Percentiles rank a stretch among this genome's conserved stretches.
Evolutionary conservation across 2,113 vertebrate genomes (phyloP).

Genomic region (Gymnorhina tibicen): DNA sequence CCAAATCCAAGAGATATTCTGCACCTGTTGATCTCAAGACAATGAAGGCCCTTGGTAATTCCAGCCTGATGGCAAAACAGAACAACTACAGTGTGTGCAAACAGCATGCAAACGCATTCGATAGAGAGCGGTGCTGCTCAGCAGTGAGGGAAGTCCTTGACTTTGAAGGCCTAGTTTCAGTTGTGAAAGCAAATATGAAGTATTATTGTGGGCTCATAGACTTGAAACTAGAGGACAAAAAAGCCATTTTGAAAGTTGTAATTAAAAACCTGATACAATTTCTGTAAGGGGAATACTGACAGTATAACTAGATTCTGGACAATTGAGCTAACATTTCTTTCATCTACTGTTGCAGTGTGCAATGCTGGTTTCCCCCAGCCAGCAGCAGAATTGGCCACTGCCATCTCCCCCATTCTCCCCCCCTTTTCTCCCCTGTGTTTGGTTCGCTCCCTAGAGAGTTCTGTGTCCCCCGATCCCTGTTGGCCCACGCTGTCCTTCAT

Average conservation of each 20-base stretch:
- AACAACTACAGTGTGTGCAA: neutral
- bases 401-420: too few relatives aligned
- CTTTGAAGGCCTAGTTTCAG: neutral
- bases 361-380: too few relatives aligned
- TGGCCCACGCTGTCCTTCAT: too few relatives aligned
- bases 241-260: neutral
- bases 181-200: neutral
- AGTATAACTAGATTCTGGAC: neutral
- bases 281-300: neutral
- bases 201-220: neutral
- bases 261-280: neutral
- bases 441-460: too few relatives aligned
- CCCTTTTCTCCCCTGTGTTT: too few relatives aligned
- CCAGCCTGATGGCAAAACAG: neutral
- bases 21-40: neutral
- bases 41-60: neutral
- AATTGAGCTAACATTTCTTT: neutral
- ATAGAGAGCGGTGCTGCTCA: neutral
- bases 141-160: neutral
- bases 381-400: too few relatives aligned
- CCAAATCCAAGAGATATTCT: neutral
- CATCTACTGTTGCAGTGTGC: too few relatives aligned
- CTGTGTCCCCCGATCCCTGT: too few relatives aligned
- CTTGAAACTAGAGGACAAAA: neutral
- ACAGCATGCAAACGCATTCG: neutral